A percentile compares a stretch with the other conserved stretches of the same genome.
Conservation (phyloP, 2,797 vertebrate genomes). For the Avahi laniger region DNA sequence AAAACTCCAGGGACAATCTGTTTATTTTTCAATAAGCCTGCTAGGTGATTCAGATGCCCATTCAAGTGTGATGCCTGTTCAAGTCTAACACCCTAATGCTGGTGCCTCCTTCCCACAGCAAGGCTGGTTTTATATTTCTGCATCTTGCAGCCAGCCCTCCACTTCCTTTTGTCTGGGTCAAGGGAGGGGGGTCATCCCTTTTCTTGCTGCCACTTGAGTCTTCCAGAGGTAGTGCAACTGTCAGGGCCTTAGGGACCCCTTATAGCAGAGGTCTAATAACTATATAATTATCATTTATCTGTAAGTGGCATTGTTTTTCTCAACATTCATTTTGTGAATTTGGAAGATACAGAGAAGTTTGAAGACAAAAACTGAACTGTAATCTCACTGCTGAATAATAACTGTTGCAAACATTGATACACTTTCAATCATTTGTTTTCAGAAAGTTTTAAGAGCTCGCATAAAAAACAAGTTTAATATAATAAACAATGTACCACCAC, state of each 20-base stretch:
- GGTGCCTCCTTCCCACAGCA: background rate
- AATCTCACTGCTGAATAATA: slow-evolving; percentile 24
- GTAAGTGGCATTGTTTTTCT: background rate
- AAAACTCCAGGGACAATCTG: background rate
- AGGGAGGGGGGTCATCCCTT: background rate
- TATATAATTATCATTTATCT: background rate
- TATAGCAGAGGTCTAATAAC: background rate
- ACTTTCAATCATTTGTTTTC: background rate
- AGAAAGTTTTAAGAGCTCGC: slow-evolving; percentile 22
- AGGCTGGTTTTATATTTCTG: background rate
- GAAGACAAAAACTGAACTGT: background rate
- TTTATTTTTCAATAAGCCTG: background rate
- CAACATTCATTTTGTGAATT: slow-evolving; percentile 8
- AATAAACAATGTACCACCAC: background rate
- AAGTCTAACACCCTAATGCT: background rate
- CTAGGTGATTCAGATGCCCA: background rate
- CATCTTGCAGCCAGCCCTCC: background rate
- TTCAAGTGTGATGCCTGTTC: background rate
- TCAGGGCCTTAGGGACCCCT: background rate
- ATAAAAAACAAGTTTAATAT: background rate
- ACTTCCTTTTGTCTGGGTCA: background rate
- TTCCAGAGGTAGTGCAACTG: background rate
- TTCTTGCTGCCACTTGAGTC: background rate
- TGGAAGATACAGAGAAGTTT: slow-evolving; percentile 28
- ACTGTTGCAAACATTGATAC: background rate